A percentile compares a stretch with the other conserved stretches of the same genome.
Conservation (phyloP, 2,797 vertebrate species). For the Echeneis naucrates region DNA sequence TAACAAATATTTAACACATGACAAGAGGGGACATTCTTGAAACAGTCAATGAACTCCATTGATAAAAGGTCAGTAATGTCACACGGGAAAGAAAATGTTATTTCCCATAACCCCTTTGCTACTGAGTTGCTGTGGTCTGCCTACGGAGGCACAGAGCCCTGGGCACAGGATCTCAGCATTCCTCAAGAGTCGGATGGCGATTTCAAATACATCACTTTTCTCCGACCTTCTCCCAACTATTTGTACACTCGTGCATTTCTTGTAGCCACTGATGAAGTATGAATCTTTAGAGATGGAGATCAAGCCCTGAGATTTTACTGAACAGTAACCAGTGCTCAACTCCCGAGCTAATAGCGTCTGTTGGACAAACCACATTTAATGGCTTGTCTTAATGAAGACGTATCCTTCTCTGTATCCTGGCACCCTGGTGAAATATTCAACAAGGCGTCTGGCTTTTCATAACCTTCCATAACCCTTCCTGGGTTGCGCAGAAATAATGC, state of each 20-base stretch:
- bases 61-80: slow-evolving; percentile 21
- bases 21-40: neutral
- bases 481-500: slow-evolving; percentile 10
- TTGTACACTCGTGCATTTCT: slow-evolving; percentile 1
- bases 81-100: slow-evolving; percentile 25
- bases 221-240: slow-evolving; percentile 33
- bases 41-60: slow-evolving; percentile 18
- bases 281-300: slow-evolving; percentile 14
- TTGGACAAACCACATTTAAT: neutral
- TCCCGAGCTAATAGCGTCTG: slow-evolving; percentile 2
- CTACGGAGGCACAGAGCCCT: slow-evolving; percentile 22
- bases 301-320: slow-evolving; percentile 18
- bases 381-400: slow-evolving; percentile 2
- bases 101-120: slow-evolving; percentile 57
- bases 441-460: slow-evolving; percentile 5
- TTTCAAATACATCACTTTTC: slow-evolving; percentile 39
- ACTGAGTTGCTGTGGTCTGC: slow-evolving; percentile 8
- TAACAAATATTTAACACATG: neutral
- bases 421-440: slow-evolving; percentile 7
- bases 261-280: slow-evolving; percentile 14
- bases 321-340: neutral
- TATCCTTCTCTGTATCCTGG: slow-evolving; percentile 13
- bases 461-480: too few species aligned
- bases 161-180: slow-evolving; percentile 44
- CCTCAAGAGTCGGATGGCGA: slow-evolving; percentile 27